These are phyloP conservation scores for Gibbula magus DNA, from an alignment of 2,888 invertebrate genomes.

Conservation along the genomic window DNA sequence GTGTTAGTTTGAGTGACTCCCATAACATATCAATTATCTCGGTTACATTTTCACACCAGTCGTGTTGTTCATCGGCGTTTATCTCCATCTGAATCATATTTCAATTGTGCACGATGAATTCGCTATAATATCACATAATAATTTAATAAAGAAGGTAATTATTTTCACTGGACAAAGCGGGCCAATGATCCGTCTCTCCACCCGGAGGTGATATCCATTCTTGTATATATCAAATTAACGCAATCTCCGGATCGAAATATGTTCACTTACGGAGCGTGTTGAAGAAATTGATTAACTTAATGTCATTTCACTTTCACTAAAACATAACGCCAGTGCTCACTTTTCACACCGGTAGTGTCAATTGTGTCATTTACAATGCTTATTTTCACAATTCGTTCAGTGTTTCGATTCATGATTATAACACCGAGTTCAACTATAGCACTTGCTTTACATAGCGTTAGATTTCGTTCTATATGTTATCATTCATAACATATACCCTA, in stretches of 20 bases:
- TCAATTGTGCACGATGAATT: slow-evolving; percentile 14
- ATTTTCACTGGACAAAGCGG: neutral
- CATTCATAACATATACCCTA: too few species aligned
- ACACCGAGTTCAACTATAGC: too few species aligned
- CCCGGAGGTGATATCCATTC: neutral
- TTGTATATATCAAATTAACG: neutral
- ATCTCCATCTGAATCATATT: slow-evolving; percentile 15
- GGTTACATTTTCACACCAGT: neutral
- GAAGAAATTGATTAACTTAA: neutral
- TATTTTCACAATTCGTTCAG: too few species aligned
- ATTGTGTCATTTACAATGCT: too few species aligned
- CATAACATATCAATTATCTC: slow-evolving; percentile 18
- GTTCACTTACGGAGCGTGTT: too few species aligned
- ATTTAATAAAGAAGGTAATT: slow-evolving; percentile 15
- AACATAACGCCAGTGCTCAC: neutral
- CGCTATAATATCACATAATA: slow-evolving; percentile 16
- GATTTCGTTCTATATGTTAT: too few species aligned
- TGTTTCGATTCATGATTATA: too few species aligned
- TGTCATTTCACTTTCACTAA: neutral
- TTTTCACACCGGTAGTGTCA: too few species aligned
- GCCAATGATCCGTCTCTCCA: neutral
- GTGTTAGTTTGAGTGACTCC: slow-evolving; percentile 10
- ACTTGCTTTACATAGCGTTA: too few species aligned
- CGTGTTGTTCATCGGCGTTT: neutral
- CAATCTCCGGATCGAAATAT: neutral